A percentile compares a stretch with the other conserved stretches of the same genome.
phyloP scores from a whole-genome alignment of 2,113 vertebrate species.

The Colinus virginianus region DNA sequence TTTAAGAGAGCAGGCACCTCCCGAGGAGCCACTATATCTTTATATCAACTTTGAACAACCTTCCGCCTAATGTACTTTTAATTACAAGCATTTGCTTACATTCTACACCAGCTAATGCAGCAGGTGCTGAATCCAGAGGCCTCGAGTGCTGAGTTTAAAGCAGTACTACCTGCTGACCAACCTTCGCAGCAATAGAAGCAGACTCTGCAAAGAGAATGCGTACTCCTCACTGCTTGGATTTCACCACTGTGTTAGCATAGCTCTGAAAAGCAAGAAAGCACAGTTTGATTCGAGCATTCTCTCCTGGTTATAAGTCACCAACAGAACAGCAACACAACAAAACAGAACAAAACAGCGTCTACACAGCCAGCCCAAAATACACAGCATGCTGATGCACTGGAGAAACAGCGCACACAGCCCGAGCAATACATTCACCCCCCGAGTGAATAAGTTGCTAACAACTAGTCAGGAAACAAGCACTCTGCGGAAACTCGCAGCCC shows the following conservation, averaged over 20 bases:
- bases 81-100: background rate
- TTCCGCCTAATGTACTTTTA: background rate
- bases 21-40: background rate
- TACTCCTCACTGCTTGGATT: background rate
- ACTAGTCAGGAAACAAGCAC: background rate
- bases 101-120: background rate
- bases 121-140: background rate
- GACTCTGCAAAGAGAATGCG: background rate
- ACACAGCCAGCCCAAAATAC: no score
- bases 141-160: background rate
- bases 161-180: background rate
- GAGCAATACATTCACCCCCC: rapidly evolving
- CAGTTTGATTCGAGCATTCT: rapidly evolving
- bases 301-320: background rate
- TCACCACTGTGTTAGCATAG: background rate
- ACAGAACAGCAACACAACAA: background rate
- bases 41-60: background rate
- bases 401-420: rapidly evolving
- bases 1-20: background rate
- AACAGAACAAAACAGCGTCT: rapidly evolving
- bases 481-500: no score
- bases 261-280: background rate
- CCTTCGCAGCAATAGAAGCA: background rate
- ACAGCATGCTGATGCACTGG: rapidly evolving
- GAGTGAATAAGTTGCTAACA: background rate